Evolutionary conservation across 1,140 invertebrate species (phyloP).

Genomic region (Drosophila triauraria): DNA sequence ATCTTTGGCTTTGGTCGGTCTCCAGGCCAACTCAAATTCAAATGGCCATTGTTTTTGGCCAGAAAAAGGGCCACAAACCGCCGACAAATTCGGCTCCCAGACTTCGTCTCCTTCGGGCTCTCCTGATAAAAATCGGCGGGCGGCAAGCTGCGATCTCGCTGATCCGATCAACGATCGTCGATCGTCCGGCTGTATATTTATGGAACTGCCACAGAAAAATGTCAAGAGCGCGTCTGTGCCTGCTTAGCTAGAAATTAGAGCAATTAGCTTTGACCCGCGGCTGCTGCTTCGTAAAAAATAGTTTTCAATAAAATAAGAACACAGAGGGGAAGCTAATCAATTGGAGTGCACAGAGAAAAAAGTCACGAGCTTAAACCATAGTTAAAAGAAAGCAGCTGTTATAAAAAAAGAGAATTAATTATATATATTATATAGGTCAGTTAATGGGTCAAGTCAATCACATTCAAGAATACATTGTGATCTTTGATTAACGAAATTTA

Average conservation of each 20-base stretch:
- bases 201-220: constrained; percentile 37
- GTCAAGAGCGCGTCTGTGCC: constrained; percentile 18
- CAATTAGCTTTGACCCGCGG: constrained; percentile 65
- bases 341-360: constrained; percentile 10
- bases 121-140: constrained; percentile 70
- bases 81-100: constrained; percentile 67
- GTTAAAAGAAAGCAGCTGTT: too few relatives aligned
- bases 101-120: constrained; percentile 2
- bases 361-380: too few relatives aligned
- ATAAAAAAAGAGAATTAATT: too few relatives aligned
- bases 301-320: constrained; percentile 42
- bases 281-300: constrained; percentile 57
- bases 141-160: constrained; percentile 64
- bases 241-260: constrained; percentile 79
- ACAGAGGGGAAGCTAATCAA: constrained; percentile 28
- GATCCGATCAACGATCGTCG: constrained; percentile 50
- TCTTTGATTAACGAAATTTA: too few relatives aligned
- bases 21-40: constrained; percentile 68
- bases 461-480: too few relatives aligned
- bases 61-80: constrained; percentile 56
- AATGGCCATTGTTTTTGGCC: constrained; percentile 70
- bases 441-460: too few relatives aligned
- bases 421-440: too few relatives aligned
- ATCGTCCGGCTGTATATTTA: constrained; percentile 63
- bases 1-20: constrained; percentile 48